These are phyloP conservation scores for Phytoseiulus persimilis DNA, from an alignment of 2,888 invertebrate species.

Conservation along the genomic window DNA sequence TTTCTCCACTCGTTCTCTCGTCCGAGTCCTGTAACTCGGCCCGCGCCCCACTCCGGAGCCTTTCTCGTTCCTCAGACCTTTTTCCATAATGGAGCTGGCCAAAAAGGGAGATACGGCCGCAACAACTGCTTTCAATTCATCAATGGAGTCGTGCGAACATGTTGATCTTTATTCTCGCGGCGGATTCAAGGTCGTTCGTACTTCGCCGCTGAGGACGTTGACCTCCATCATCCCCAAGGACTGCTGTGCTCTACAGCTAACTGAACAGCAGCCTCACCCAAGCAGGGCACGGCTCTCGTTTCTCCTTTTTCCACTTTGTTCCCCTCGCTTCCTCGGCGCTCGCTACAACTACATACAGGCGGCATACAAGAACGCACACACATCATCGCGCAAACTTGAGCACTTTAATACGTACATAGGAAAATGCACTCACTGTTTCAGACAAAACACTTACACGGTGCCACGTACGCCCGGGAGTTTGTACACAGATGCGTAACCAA, in stretches of 20 bases:
- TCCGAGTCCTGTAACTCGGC: no score
- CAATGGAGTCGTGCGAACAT: background rate
- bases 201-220: background rate
- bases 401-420: background rate
- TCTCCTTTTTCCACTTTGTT: background rate
- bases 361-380: background rate
- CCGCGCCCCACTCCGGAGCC: no score
- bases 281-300: background rate
- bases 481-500: background rate
- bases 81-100: background rate
- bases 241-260: background rate
- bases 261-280: background rate
- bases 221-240: background rate
- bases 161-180: background rate
- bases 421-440: background rate
- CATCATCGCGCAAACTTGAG: slow-evolving; percentile 5
- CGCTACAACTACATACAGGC: background rate
- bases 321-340: background rate
- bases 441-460: background rate
- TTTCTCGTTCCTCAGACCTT: background rate
- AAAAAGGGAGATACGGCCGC: background rate
- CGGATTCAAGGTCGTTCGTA: background rate
- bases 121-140: background rate
- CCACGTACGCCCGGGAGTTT: background rate
- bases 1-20: no score